Evolutionary conservation across 2,113 vertebrate species (phyloP), one percentile per base, ranked within the genome.

Genomic region (Pantherophis guttatus): DNA sequence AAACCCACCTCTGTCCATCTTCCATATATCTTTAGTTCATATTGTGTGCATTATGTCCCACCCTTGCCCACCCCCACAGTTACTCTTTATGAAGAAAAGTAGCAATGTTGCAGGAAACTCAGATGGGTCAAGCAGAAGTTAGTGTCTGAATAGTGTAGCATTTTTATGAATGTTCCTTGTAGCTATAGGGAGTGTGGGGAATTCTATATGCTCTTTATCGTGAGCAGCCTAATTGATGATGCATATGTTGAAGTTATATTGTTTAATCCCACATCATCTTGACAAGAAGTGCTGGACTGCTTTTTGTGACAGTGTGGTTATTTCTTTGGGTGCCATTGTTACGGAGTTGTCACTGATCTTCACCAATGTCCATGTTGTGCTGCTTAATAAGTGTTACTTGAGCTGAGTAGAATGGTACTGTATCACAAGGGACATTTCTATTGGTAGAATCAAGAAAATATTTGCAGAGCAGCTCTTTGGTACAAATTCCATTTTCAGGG

Each of bases 241-340:
- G 33, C 70, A 39, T 81, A 21, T 39, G 33, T 81, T 39, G 33
- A 81, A 81, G 70, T 39, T 33, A 39, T 39, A 81, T 52, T 93
- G 75, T 95, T 86, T 95, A 94, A 94, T 95, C 94, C 95, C 70
- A 81, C 70, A 94, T 93, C 19, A 53, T 65, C 52, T 88, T 54
- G 52, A 29, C 26, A 87, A 87, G 21, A 87, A 54, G 50, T n/a
- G 86, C 29, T 87, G 24, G 12, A n/a, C 8, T 7, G 26, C 29
- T 53, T 26, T n/a, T 29, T 10, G 29, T 10, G 53, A 87, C 9
- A 5, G 12, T 3, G 7, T 19, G 52, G 11, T 53, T 58, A 39
- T 44, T 59, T 59, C 21, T 89, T 39, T 57, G 10, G 33, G 23
- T 24, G 39, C 10, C 7, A 19, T 39, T 88, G 15, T 19, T 88